These are phyloP conservation scores for Megaceryle maxima DNA, from an alignment of 2,113 vertebrate species.

Conservation along the genomic window DNA sequence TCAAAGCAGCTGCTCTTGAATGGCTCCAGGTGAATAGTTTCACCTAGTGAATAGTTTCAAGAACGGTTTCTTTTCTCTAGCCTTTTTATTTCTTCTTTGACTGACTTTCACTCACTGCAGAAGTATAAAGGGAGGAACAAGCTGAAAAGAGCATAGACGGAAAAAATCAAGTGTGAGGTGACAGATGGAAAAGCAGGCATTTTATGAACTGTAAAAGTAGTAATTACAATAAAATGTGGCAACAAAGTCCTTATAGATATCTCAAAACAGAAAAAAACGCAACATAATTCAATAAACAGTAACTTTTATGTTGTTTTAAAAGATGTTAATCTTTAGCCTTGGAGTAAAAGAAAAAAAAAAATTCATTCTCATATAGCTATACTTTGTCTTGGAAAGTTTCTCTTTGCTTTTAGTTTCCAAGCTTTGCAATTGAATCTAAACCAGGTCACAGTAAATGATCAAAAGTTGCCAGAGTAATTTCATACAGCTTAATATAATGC, in stretches of 20 bases:
- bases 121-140: not conserved
- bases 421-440: not conserved
- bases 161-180: not conserved
- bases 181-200: not conserved
- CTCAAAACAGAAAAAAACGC: not conserved
- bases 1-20: not conserved
- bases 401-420: not conserved
- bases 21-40: slow-evolving; percentile 22
- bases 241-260: not conserved
- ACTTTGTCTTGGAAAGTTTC: not conserved
- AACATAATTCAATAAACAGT: not conserved
- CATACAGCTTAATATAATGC: not conserved
- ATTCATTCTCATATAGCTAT: fast-evolving
- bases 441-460: not conserved
- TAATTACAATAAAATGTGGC: not conserved
- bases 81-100: not conserved
- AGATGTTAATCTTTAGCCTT: fast-evolving
- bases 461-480: not conserved
- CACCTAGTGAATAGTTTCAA: not conserved
- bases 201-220: not conserved
- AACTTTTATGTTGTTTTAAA: not conserved
- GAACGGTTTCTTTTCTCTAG: not conserved
- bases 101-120: not conserved
- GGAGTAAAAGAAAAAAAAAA: not conserved
- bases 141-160: not conserved